A percentile compares a stretch with the other conserved stretches of the same genome.
Evolutionary conservation across 2,888 invertebrate species (phyloP).

Genomic region (Drosophila yooni): DNA sequence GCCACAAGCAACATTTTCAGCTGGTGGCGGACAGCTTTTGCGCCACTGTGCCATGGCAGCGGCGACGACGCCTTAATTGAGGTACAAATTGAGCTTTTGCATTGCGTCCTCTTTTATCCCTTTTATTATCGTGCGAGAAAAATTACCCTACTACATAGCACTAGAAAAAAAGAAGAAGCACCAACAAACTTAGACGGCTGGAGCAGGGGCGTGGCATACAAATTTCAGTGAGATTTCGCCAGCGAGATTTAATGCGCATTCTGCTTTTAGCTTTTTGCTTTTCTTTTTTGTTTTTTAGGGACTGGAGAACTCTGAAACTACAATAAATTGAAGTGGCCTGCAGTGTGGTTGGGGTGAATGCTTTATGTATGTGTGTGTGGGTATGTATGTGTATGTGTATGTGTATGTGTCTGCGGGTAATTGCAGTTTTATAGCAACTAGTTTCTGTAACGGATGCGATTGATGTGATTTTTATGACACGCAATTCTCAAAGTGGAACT

Average conservation of each 20-base stretch:
- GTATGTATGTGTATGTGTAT: not conserved
- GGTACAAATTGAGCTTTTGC: constrained; percentile 82
- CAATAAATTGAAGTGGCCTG: constrained; percentile 55
- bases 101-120: constrained; percentile 12
- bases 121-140: constrained; percentile 36
- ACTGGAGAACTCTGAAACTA: constrained; percentile 23
- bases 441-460: constrained; percentile 74
- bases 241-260: constrained; percentile 71
- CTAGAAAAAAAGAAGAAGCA: constrained; percentile 16
- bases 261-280: not conserved
- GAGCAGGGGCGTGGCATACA: constrained; percentile 35
- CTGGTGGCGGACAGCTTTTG: constrained; percentile 48
- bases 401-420: constrained; percentile 56
- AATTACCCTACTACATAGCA: constrained; percentile 45
- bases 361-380: not conserved
- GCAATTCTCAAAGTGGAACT: constrained; percentile 39
- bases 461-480: constrained; percentile 76
- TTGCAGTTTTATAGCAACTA: constrained; percentile 78
- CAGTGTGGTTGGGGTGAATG: not conserved
- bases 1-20: constrained; percentile 60
- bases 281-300: constrained; percentile 3
- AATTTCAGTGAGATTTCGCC: constrained; percentile 47
- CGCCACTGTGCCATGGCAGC: constrained; percentile 72
- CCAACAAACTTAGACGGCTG: constrained; percentile 5
- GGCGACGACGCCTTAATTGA: constrained; percentile 80